Percentiles rank a stretch among this genome's conserved stretches.
Evolutionary conservation across 2,113 vertebrate genomes (phyloP).

Genomic region (Saguinus imperator): DNA sequence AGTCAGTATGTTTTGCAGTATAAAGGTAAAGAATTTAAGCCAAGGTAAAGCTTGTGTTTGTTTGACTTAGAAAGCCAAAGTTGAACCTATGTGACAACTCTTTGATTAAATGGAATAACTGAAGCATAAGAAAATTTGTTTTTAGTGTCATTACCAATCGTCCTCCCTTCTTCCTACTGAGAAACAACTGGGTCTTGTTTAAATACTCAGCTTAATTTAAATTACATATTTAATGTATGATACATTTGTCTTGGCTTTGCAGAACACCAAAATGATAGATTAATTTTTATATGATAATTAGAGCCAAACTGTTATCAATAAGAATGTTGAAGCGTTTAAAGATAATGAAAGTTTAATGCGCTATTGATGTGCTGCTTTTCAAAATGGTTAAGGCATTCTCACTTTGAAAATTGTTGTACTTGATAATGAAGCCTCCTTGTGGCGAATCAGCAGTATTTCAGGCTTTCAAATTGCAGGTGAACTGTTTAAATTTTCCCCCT

Average conservation of each 20-base stretch:
- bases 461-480: not conserved
- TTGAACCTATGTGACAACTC: not conserved
- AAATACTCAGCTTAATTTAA: not conserved
- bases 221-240: not conserved
- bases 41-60: not conserved
- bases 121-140: not conserved
- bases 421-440: constrained; percentile 70
- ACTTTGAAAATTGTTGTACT: constrained; percentile 39
- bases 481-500: not conserved
- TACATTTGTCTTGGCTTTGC: not conserved
- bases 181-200: not conserved
- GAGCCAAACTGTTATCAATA: not conserved
- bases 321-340: not conserved
- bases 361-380: not conserved
- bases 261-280: not conserved
- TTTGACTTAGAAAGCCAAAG: not conserved
- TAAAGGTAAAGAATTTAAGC: constrained; percentile 16
- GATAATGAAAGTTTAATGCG: not conserved
- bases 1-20: not conserved
- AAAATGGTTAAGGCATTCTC: not conserved
- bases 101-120: not conserved
- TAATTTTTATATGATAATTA: not conserved
- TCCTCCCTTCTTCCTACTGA: not conserved
- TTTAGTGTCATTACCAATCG: not conserved
- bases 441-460: constrained; percentile 48